A percentile compares a stretch with the other conserved stretches of the same genome.
These are phyloP conservation scores for Halcyon chelicuti DNA, from an alignment of 2,797 vertebrate species.

Conservation along the genomic window DNA sequence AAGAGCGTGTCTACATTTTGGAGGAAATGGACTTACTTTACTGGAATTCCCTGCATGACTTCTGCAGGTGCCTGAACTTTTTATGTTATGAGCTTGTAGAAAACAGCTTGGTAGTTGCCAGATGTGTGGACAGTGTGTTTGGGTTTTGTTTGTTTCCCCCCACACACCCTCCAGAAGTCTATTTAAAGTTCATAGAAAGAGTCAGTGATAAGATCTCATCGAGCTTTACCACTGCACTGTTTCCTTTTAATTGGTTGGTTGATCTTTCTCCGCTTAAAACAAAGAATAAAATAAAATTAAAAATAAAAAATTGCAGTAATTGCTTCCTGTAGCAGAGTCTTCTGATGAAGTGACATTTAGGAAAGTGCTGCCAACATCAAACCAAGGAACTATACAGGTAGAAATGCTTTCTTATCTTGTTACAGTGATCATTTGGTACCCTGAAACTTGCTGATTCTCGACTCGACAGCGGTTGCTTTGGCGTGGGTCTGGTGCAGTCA, in stretches of 20 bases:
- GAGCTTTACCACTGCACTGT: neutral
- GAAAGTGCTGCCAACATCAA: neutral
- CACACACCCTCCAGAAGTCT: neutral
- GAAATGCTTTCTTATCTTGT: neutral
- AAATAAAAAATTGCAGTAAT: neutral
- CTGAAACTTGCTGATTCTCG: neutral
- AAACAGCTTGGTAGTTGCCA: neutral
- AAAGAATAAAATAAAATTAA: neutral
- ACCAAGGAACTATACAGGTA: neutral
- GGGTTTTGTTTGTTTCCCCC: too few species aligned
- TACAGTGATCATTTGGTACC: neutral
- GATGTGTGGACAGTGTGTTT: neutral
- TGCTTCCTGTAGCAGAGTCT: neutral
- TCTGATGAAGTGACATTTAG: neutral
- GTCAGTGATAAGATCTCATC: neutral
- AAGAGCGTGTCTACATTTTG: neutral
- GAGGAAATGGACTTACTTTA: neutral
- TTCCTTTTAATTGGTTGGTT: neutral
- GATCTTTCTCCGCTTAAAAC: neutral
- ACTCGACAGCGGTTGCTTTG: neutral
- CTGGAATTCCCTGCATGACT: neutral
- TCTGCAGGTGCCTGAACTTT: neutral
- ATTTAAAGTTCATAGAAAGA: neutral
- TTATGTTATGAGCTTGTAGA: neutral
- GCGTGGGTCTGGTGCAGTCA: neutral